Evolutionary conservation across 2,888 invertebrate species (phyloP).

Genomic region (Dendrolimus pini): DNA sequence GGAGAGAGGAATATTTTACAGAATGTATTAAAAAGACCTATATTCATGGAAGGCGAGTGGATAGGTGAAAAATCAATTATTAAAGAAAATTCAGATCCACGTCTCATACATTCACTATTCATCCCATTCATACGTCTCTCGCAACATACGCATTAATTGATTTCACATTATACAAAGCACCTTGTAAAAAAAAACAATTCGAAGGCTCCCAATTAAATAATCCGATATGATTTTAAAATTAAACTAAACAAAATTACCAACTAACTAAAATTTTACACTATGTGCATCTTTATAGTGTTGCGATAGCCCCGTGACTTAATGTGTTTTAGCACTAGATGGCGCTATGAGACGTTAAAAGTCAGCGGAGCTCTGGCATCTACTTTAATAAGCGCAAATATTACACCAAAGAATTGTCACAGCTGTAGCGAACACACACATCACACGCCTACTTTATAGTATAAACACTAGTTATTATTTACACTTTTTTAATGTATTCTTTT

Average conservation of each 20-base stretch:
- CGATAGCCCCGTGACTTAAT: too few relatives aligned
- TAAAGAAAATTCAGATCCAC: not conserved
- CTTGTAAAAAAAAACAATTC: not conserved
- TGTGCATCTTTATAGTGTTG: slow-evolving; percentile 7
- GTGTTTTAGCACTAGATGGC: too few relatives aligned
- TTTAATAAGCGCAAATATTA: slow-evolving; percentile 9
- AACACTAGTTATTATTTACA: slow-evolving; percentile 22
- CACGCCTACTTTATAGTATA: not conserved
- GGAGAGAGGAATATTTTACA: not conserved
- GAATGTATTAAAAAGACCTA: not conserved
- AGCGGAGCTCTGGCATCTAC: not conserved
- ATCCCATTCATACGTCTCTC: not conserved
- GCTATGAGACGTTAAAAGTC: too few relatives aligned
- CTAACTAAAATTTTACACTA: slow-evolving; percentile 6
- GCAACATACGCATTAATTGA: not conserved
- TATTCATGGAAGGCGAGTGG: not conserved
- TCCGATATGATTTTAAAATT: not conserved
- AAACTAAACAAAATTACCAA: slow-evolving; percentile 5
- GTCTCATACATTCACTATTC: not conserved
- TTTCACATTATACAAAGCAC: not conserved
- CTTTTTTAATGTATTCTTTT: slow-evolving; percentile 15
- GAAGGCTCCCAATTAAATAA: not conserved
- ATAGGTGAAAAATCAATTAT: not conserved
- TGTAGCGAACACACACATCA: not conserved
- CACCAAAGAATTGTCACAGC: slow-evolving; percentile 2